Evolutionary conservation across 2,113 vertebrate genomes (phyloP).

Genomic region (Lagopus muta): DNA sequence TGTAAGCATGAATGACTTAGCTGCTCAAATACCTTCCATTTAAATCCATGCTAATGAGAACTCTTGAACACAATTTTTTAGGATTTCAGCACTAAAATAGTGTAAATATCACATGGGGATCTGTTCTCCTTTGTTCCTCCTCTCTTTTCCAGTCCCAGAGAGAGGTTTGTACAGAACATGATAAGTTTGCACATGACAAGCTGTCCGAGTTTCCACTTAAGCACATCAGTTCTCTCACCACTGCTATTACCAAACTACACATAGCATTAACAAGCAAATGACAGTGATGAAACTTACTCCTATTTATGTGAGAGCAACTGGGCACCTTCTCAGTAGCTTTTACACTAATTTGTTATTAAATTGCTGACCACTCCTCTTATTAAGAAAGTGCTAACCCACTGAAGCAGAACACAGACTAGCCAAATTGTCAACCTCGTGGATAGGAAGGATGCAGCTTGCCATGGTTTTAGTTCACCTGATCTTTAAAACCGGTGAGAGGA

Average conservation of each 20-base stretch:
- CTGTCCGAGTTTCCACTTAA: neutral
- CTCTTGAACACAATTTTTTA: neutral
- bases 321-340: neutral
- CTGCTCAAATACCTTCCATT: constrained; percentile 62
- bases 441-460: neutral
- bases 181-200: neutral
- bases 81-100: neutral
- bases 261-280: neutral
- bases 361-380: neutral
- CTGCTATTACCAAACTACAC: neutral
- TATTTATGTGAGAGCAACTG: neutral
- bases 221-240: neutral
- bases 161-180: neutral
- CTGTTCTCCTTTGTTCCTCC: neutral
- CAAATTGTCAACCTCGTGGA: neutral
- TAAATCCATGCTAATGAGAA: constrained; percentile 54
- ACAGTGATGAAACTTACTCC: neutral
- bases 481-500: neutral
- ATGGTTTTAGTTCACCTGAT: neutral
- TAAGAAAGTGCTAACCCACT: neutral
- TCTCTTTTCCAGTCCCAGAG: neutral
- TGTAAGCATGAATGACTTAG: constrained; percentile 38
- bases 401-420: neutral
- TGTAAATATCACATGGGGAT: neutral
- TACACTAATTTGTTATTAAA: neutral